Conservation (phyloP, 2,797 vertebrate genomes). For the Acipenser transmontanus region DNA sequence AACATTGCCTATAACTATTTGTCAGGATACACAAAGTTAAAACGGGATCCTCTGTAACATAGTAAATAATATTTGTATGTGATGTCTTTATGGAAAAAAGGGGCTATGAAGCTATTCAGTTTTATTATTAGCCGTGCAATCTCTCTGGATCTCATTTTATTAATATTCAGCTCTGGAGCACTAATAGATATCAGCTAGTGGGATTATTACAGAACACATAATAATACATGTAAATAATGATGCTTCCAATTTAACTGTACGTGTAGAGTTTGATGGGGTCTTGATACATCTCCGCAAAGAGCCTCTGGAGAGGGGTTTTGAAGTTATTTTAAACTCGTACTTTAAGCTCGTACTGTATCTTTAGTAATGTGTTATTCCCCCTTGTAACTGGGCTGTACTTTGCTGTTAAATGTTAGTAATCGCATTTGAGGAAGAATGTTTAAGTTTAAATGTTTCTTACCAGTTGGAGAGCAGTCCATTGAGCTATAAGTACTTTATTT, state of each 20-base stretch:
- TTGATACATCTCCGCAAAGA: not conserved
- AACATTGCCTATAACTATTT: constrained; percentile 14
- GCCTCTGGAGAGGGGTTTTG: not conserved
- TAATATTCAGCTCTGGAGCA: not conserved
- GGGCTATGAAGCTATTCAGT: not conserved
- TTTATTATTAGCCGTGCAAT: not conserved
- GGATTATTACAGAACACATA: constrained; percentile 16
- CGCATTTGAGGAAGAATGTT: too few species aligned
- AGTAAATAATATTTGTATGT: constrained; percentile 25
- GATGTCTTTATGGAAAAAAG: constrained; percentile 1
- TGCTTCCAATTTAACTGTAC: constrained; percentile 11
- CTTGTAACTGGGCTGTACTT: too few species aligned
- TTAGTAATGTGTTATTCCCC: too few species aligned
- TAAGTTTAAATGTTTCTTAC: too few species aligned
- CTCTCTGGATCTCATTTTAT: not conserved
- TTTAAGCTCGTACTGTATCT: too few species aligned
- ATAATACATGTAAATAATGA: constrained; percentile 22
- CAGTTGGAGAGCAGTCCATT: too few species aligned
- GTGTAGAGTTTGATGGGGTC: not conserved
- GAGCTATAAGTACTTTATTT: too few species aligned
- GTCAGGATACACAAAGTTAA: constrained; percentile 1
- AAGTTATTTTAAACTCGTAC: not conserved
- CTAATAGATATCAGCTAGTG: constrained; percentile 11
- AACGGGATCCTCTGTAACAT: constrained; percentile 20
- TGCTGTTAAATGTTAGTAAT: too few species aligned